A percentile compares a stretch with the other conserved stretches of the same genome.
These are phyloP conservation scores for Philopotamus ludificatus DNA, from an alignment of 1,140 invertebrate genomes.

Conservation along the genomic window DNA sequence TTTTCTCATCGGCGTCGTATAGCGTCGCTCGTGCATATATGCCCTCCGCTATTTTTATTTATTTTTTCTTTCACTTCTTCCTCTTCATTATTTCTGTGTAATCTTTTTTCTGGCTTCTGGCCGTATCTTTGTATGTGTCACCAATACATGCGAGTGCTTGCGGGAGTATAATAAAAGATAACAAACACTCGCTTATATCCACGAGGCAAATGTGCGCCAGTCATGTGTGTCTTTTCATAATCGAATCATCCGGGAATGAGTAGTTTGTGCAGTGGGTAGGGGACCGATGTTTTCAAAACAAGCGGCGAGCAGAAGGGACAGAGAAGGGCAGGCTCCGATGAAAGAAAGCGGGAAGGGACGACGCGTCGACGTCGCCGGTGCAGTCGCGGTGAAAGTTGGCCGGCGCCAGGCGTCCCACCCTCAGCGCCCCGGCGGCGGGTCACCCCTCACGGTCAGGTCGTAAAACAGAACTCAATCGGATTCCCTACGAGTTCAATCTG, in stretches of 20 bases:
- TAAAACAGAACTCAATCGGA: slow-evolving; percentile 41
- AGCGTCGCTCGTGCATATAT: background rate
- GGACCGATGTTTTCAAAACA: slow-evolving; percentile 41
- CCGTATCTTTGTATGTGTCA: background rate
- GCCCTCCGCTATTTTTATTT: background rate
- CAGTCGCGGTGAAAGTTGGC: slow-evolving; percentile 18
- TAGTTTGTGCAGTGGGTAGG: slow-evolving; percentile 8
- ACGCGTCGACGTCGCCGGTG: slow-evolving; percentile 1
- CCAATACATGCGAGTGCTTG: background rate
- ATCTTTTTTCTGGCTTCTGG: background rate
- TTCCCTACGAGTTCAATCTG: slow-evolving; percentile 33
- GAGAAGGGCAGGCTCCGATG: background rate
- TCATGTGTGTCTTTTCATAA: slow-evolving; percentile 29
- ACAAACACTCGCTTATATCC: slow-evolving; percentile 18
- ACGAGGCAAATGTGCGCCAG: slow-evolving; percentile 1
- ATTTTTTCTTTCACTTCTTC: slow-evolving; percentile 5
- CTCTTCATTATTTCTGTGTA: slow-evolving; percentile 15
- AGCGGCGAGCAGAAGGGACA: background rate
- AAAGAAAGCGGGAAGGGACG: background rate
- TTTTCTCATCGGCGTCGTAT: background rate
- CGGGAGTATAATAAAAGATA: slow-evolving; percentile 20
- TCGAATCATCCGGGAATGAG: slow-evolving; percentile 27
- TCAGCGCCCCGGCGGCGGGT: background rate
- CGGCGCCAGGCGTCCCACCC: slow-evolving; percentile 25
- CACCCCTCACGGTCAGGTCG: slow-evolving; percentile 17